Evolutionary conservation across 2,113 vertebrate genomes (phyloP), one percentile per base, ranked within the genome.

Genomic region (Coregonus clupeaformis): DNA sequence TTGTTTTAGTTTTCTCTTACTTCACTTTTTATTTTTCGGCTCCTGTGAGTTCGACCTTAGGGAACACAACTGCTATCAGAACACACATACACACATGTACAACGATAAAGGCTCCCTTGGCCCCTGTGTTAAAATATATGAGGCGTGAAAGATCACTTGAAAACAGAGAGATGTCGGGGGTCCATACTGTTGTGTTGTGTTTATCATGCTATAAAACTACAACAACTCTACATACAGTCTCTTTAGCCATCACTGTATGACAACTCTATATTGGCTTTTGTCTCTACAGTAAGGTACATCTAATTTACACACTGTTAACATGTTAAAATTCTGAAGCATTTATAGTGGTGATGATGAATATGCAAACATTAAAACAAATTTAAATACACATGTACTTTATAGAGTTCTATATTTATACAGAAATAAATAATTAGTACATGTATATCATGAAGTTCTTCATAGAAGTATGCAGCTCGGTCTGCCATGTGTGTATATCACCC

Each of bases 401-500:
- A 52, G 49, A 52, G 49, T 52, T 52, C 13, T 18, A 52, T 52
- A 52, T 18, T 16, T 52, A 52, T 52, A 52, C 16, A 18, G 14
- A 52, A 52, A 52, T 16, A 52, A 4, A 13, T 16, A 52, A 18
- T 52, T 16, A 52, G 49, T 52, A 49, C 18, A 69, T 67, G 25
- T 29, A 63, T 65, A 59, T 72, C 20, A 75, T 59, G 57, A 73
- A 76, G 52, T n/a, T 77, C 59, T 42, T 60, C 52, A 60, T 24
- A 24, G 14, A 16, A 75, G 25, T 52, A 45, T 68, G 66, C 57
- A 27, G 5, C 6, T 74, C 13, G 71, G 12, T 77, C 60, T 32
- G 27, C 29, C 69, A 49, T 80, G 57, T 63, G 32, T 42, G 63
- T 77, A 75, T 62, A 69, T 79, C 49, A 77, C 65, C 67, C 3